Conservation (phyloP, 1,140 invertebrate species). For the Hermetia illucens region DNA sequence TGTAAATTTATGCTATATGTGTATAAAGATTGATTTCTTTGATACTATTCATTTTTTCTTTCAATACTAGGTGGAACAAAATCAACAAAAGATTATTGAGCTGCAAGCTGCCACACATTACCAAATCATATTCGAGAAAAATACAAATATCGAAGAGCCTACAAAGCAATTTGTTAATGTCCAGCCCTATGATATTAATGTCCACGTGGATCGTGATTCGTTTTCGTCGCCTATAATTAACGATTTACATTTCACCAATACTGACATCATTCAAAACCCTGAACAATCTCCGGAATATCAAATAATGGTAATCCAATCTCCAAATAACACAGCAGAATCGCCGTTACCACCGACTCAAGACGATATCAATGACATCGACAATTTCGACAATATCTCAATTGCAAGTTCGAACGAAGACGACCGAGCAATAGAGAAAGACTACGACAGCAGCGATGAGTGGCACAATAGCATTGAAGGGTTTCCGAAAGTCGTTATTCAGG, state of each 20-base stretch:
- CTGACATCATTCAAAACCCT: neutral
- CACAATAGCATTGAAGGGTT: too few relatives aligned
- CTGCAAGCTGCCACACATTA: neutral
- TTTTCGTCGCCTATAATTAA: too few relatives aligned
- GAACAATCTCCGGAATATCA: neutral
- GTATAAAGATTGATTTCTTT: too few relatives aligned
- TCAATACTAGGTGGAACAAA: neutral
- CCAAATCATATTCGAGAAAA: neutral
- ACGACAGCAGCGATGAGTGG: too few relatives aligned
- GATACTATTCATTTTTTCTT: too few relatives aligned
- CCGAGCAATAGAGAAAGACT: neutral
- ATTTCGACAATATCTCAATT: neutral
- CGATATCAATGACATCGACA: neutral
- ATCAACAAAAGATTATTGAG: neutral
- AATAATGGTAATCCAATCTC: neutral
- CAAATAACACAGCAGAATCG: neutral
- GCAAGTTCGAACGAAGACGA: neutral
- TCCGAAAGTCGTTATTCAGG: slow-evolving; percentile 1
- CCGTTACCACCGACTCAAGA: too few relatives aligned
- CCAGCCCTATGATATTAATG: neutral
- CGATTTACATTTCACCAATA: neutral
- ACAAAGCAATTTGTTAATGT: neutral
- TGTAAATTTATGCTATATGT: too few relatives aligned
- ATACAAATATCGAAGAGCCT: neutral
- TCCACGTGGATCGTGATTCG: neutral